A percentile compares a stretch with the other conserved stretches of the same genome.
These are phyloP conservation scores for Hippoglossus hippoglossus DNA, from an alignment of 2,797 vertebrate genomes.

Conservation along the genomic window DNA sequence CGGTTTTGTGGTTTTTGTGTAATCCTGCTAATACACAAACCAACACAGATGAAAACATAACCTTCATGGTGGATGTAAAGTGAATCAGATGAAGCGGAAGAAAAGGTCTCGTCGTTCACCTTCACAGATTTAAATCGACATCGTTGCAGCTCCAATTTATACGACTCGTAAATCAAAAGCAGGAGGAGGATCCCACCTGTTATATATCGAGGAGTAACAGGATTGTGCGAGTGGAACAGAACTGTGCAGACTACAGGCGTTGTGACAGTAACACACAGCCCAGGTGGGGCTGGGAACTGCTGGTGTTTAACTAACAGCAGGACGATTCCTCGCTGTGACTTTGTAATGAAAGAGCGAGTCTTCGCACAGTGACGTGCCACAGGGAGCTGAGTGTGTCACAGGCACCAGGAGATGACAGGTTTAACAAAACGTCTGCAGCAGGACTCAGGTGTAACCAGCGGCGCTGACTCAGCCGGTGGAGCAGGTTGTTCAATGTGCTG, in stretches of 20 bases:
- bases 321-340: neutral
- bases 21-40: too few species aligned
- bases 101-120: too few species aligned
- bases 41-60: too few species aligned
- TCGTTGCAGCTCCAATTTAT: too few species aligned
- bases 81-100: too few species aligned
- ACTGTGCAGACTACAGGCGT: neutral
- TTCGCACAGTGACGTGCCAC: conserved; percentile 15
- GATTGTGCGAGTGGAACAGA: conserved; percentile 1
- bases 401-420: neutral
- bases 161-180: too few species aligned
- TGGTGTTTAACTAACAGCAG: conserved; percentile 25
- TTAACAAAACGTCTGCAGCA: conserved; percentile 3
- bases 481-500: too few species aligned
- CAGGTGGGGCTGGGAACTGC: conserved; percentile 1
- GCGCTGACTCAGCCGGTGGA: too few species aligned
- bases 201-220: conserved; percentile 1
- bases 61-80: too few species aligned
- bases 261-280: conserved; percentile 1
- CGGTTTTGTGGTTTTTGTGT: too few species aligned
- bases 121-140: too few species aligned
- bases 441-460: neutral
- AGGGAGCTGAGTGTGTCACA: neutral
- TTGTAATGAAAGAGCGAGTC: neutral
- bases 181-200: neutral